phyloP scores from a whole-genome alignment of 2,888 invertebrate species.

The Limulus polyphemus region DNA sequence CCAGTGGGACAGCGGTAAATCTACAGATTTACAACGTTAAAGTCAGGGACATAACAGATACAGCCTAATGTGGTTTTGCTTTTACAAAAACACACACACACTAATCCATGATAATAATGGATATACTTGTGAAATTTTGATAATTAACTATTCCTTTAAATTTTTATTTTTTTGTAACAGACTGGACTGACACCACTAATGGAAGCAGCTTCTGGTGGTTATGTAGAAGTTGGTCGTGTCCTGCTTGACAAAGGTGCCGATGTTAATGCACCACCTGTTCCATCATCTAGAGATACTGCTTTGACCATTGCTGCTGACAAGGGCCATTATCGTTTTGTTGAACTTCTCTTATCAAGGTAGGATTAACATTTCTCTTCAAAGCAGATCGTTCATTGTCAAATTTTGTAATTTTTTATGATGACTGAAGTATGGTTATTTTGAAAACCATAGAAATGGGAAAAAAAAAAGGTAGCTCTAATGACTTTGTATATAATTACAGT shows the following conservation, averaged over 20 bases:
- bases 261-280: slow-evolving; percentile 96
- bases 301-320: slow-evolving; percentile 99
- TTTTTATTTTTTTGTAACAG: slow-evolving; percentile 36
- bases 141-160: slow-evolving; percentile 2
- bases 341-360: slow-evolving; percentile 39
- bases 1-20: no score
- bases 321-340: slow-evolving; percentile 73
- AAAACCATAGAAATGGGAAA: no score
- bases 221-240: slow-evolving; percentile 94
- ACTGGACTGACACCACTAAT: slow-evolving; percentile 96
- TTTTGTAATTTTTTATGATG: no score
- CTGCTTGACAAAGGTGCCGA: slow-evolving; percentile 93
- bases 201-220: slow-evolving; percentile 99
- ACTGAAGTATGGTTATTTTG: no score
- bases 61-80: no score
- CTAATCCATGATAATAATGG: neutral
- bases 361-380: slow-evolving; percentile 2
- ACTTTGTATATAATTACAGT: no score
- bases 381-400: no score
- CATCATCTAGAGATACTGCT: slow-evolving; percentile 93
- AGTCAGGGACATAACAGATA: no score
- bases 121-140: neutral
- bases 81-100: no score
- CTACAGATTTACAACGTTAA: no score
- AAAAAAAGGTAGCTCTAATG: no score